Conservation (phyloP, 2,888 invertebrate species). For the Unio pictorum region DNA sequence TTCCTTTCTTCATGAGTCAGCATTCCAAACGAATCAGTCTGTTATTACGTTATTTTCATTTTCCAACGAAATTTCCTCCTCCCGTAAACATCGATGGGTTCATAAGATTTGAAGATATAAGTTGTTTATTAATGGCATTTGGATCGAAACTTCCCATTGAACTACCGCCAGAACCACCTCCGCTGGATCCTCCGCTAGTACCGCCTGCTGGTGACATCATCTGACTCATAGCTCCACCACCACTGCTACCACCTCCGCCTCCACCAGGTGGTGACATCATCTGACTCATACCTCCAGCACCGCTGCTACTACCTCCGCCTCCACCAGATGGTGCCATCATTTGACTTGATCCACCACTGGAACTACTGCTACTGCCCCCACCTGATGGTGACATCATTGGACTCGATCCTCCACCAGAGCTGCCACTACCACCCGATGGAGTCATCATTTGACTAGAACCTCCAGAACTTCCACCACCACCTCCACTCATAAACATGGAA, state of each 20-base stretch:
- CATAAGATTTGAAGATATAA: conserved; percentile 23
- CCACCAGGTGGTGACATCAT: conserved; percentile 1
- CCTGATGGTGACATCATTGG: neutral
- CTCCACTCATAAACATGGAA: conserved; percentile 25
- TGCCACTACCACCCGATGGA: conserved; percentile 10
- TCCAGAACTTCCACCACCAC: conserved; percentile 12
- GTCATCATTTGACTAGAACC: conserved; percentile 1
- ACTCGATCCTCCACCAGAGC: neutral
- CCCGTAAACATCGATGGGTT: conserved; percentile 16
- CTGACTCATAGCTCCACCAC: neutral
- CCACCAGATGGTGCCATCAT: conserved; percentile 1
- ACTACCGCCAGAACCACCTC: conserved; percentile 1
- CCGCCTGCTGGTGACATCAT: conserved; percentile 1
- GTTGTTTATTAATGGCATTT: conserved; percentile 24
- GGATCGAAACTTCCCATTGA: conserved; percentile 28
- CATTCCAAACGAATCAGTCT: too few relatives aligned
- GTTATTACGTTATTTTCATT: too few relatives aligned
- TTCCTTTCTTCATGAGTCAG: too few relatives aligned
- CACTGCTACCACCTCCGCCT: conserved; percentile 5
- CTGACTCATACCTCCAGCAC: neutral
- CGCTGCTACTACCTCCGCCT: conserved; percentile 7
- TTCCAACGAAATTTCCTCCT: neutral
- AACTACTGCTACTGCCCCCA: conserved; percentile 1
- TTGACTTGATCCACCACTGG: conserved; percentile 2
- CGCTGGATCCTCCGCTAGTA: too few relatives aligned